Base-by-base conservation (phyloP, 2,888 invertebrate species). In the Colletes collaris region DNA sequence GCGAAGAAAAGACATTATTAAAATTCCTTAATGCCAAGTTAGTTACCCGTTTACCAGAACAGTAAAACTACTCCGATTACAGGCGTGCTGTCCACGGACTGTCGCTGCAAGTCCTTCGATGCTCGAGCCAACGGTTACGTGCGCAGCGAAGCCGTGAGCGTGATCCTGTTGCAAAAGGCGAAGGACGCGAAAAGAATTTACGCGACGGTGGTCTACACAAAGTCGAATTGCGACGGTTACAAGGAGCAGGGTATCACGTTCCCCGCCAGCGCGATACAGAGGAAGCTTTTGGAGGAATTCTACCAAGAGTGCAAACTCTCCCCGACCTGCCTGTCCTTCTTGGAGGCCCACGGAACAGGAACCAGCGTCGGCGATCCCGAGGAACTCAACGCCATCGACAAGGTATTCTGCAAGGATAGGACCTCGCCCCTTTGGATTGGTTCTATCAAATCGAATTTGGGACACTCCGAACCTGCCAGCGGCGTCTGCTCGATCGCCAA, bases 381-480 rank as follows among this genome's bases (percentile, higher is more conserved):
- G 91, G 99, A 99, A 93, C 94, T 98, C 72, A 94, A 95, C 85
- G 97, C 97, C 0, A 95, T 99, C 65, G 96, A 97, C 64, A 96
- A 96, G 85, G 95, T 97, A 49, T 96, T 98, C 91, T 97, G 97
- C 89, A 94, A 95, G 4, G 95, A 95, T 35, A 94, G 98, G n/a
- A 95, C 94, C 0, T 95, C 95, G 0, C 96, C 98, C 0, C 94
- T 98, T 0, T 93, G 94, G 95, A 96, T 99, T 76, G 99, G 99
- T 1, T 97, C 98, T 0, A 96, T 98, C 49, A 99, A 99, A 92
- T 98, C 98, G 0, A 99, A 98, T 93, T 95, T 98, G 92, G 99
- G 99, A 0, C 99, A 99, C 93, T 95, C 97, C 0, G 99, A 99
- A 91, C 97, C 98, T 0, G 95, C 96, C 1, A 97, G 97, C 5